Percentiles rank a stretch among this genome's conserved stretches.
These are phyloP conservation scores for Aphelenchoides besseyi DNA, from an alignment of 1,140 invertebrate genomes.

Conservation along the genomic window DNA sequence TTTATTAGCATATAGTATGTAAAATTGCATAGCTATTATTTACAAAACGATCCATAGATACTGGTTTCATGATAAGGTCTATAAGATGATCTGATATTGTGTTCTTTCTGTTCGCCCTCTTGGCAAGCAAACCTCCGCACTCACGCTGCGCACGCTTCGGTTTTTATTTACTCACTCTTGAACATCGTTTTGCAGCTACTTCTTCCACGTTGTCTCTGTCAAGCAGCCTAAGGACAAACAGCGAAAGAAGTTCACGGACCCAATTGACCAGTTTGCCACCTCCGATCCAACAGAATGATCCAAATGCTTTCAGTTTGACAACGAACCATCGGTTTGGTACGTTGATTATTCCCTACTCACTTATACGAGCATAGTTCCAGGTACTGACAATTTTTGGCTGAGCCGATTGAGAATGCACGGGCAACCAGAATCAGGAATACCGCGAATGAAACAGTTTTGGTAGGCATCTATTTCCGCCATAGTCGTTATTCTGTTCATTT, in stretches of 20 bases:
- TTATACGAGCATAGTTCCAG: not conserved
- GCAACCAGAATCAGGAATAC: not conserved
- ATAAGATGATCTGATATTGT: too few relatives aligned
- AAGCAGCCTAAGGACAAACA: not conserved
- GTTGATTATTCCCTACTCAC: not conserved
- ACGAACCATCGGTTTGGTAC: not conserved
- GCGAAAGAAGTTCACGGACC: not conserved
- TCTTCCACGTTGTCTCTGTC: not conserved
- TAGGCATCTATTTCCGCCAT: too few relatives aligned
- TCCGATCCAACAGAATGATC: not conserved
- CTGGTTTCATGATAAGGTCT: too few relatives aligned
- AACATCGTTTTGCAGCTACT: not conserved
- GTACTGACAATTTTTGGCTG: not conserved
- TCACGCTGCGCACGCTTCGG: too few relatives aligned
- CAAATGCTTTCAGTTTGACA: not conserved
- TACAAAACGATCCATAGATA: too few relatives aligned
- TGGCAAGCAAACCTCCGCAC: too few relatives aligned
- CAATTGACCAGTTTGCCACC: not conserved
- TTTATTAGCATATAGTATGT: too few relatives aligned
- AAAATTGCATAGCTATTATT: too few relatives aligned
- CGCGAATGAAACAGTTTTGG: constrained; percentile 1
- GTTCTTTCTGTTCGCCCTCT: too few relatives aligned
- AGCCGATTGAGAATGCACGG: not conserved
- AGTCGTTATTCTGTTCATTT: not conserved
- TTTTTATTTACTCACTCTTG: not conserved